Conservation (phyloP, 2,888 invertebrate species). For the Mythimna pallens region DNA sequence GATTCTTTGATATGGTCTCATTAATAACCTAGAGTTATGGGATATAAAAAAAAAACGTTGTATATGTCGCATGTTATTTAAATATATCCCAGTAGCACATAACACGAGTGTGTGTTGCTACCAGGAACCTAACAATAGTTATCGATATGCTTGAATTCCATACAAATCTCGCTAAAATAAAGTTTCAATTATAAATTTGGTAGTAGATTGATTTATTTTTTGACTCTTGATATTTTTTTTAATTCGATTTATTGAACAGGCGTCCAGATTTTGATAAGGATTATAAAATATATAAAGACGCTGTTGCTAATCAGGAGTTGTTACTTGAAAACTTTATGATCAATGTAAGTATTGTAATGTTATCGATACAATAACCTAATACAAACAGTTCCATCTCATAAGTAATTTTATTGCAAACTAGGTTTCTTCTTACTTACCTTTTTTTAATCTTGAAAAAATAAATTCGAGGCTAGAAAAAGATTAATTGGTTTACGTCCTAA, state of each 20-base stretch:
- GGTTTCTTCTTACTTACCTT: too few species aligned
- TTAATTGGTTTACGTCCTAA: too few species aligned
- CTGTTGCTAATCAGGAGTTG: constrained; percentile 93
- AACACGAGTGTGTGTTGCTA: too few species aligned
- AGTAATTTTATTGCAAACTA: not conserved
- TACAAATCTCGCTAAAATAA: not conserved
- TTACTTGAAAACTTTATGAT: constrained; percentile 94
- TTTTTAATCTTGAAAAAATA: not conserved
- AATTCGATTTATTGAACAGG: constrained; percentile 65
- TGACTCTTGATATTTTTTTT: not conserved
- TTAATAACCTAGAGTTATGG: too few species aligned
- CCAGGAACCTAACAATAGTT: not conserved
- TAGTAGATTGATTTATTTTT: too few species aligned
- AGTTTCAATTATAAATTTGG: not conserved
- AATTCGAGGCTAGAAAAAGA: not conserved
- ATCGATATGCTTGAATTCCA: not conserved
- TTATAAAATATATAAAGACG: constrained; percentile 93
- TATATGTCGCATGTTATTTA: not conserved
- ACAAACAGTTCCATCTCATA: not conserved
- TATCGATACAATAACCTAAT: not conserved
- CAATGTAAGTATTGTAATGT: constrained; percentile 74
- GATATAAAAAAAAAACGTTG: too few species aligned
- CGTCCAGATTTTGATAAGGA: constrained; percentile 94
- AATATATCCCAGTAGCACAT: too few species aligned
- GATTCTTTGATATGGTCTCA: too few species aligned